Evolutionary conservation across 2,888 invertebrate species (phyloP), one percentile per base, ranked within the genome.

Genomic region (Caenorhabditis sinica): DNA sequence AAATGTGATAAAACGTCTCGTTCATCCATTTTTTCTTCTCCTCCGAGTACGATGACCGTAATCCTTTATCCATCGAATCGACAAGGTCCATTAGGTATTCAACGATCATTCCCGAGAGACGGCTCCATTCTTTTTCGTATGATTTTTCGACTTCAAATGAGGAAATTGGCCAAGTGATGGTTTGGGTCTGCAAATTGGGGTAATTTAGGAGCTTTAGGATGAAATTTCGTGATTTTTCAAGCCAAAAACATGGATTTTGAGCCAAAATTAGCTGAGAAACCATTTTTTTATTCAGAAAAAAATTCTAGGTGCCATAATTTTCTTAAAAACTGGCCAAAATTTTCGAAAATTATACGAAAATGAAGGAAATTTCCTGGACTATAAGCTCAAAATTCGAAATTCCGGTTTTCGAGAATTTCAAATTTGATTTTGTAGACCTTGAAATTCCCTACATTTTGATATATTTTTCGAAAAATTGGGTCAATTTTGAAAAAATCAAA

Each of bases 41-140:
- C n/a, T 13, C 17, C 1, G 20, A 15, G 23, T 79, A 83, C n/a
- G 6, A 23, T 0, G 61, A 51, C 11, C 73, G 25, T n/a, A 83
- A 53, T 8, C 13, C 15, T 25, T 20, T 17, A 30, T 83, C 83
- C 76, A 84, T 66, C 1, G 6, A 11, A 23, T 60, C 58, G 4
- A 84, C 66, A 0, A 81, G n/a, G 33, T 72, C 72, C 45, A 43
- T 66, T 28, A 84, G 28, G 66, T 84, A 84, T 13, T 80, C 80
- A 1, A 56, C 56, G 43, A 84, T 80, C 81, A 84, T 81, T 17
- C 66, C 73, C 8, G 28, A 51, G 17, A 84, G 56, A 5, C 84
- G 58, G 33, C 76, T 23, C 81, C 81, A 84, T 43, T 84, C 81
- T 9, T 80, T 49, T 25, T 71, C 72, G 17, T 56, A 81, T n/a